phyloP scores from a whole-genome alignment of 2,888 invertebrate species.

The Oscheius myriophilus region DNA sequence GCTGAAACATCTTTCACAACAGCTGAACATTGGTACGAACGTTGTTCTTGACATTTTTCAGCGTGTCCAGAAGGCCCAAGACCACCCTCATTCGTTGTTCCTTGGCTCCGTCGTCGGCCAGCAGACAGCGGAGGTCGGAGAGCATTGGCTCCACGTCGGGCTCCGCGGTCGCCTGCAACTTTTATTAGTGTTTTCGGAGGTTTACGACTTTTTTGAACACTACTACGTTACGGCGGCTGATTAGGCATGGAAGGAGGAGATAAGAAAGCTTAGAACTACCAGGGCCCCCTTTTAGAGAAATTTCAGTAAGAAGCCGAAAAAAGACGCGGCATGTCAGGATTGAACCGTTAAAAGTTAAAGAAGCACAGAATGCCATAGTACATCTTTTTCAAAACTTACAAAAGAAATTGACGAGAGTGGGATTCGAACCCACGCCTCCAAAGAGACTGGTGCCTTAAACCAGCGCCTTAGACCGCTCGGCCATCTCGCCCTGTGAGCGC shows the following conservation, averaged over 20 bases:
- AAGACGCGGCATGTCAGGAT: no score
- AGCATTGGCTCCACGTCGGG: constrained; percentile 17
- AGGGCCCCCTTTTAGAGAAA: no score
- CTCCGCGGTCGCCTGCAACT: background rate
- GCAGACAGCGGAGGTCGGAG: constrained; percentile 11
- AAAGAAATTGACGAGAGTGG: constrained; percentile 45
- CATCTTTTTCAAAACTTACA: no score
- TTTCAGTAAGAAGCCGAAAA: no score
- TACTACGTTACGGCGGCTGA: no score
- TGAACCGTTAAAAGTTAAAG: no score
- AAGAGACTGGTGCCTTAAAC: constrained; percentile 89
- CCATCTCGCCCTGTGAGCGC: constrained; percentile 64
- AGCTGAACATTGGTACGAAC: background rate
- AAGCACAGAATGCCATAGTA: no score
- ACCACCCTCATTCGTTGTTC: constrained; percentile 15
- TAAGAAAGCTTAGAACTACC: no score
- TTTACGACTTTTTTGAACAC: no score
- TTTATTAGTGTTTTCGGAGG: background rate
- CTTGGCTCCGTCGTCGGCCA: constrained; percentile 12
- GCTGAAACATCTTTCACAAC: background rate
- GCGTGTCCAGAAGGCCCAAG: constrained; percentile 16
- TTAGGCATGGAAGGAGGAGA: no score
- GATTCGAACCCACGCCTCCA: constrained; percentile 66
- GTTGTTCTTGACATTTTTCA: constrained; percentile 13
- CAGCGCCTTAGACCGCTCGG: constrained; percentile 89